Evolutionary conservation across 1,140 invertebrate genomes (phyloP).

Genomic region (Bombus terrestris): DNA sequence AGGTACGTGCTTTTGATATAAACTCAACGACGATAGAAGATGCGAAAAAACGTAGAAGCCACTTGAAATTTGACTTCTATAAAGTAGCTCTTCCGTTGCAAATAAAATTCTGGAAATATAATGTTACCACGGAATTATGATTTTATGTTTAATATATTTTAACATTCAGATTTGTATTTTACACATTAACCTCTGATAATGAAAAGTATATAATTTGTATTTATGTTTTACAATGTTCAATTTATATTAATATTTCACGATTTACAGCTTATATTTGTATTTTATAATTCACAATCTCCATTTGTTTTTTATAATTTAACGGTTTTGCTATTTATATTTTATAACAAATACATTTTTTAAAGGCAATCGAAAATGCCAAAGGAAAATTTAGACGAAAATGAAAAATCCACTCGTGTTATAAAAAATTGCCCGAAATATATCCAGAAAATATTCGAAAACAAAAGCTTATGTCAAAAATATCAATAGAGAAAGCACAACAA

Average conservation of each 20-base stretch:
- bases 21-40: background rate
- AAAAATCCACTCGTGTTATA: background rate
- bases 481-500: no score
- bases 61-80: background rate
- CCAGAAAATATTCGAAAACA: no score
- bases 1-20: background rate
- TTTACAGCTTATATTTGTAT: background rate
- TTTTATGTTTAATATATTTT: background rate
- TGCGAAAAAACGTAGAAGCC: background rate
- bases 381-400: background rate
- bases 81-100: accelerated
- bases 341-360: background rate
- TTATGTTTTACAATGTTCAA: background rate
- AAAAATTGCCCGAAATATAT: no score
- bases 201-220: no score
- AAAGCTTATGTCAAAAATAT: no score
- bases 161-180: background rate
- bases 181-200: background rate
- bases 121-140: background rate
- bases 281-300: background rate
- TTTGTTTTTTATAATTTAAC: no score
- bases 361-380: background rate
- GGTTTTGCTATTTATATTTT: background rate
- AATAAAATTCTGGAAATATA: background rate
- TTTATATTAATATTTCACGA: background rate